Evolutionary conservation across 30 jellyfish, hydroid and myxozoan genomes (phyloP).

Genomic region (Rhopilema esculentum): DNA sequence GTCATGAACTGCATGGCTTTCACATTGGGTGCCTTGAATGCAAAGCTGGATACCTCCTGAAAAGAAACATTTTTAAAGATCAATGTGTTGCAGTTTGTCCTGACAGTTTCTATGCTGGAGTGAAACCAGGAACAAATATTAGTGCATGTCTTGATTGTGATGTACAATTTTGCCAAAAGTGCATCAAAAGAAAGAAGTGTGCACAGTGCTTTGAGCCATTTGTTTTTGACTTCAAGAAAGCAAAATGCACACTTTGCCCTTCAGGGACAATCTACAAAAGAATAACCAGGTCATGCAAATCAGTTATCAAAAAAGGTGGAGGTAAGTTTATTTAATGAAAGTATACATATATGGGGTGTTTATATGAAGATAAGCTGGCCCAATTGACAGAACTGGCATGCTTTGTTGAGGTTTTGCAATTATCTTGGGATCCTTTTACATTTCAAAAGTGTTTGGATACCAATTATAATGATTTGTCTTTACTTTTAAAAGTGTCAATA

Average conservation of each 20-base stretch:
- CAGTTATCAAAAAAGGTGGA: not conserved
- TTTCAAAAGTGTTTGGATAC: too few relatives aligned
- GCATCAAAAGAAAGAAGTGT: conserved; percentile 55
- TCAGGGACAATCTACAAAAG: conserved; percentile 44
- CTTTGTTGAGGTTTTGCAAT: too few relatives aligned
- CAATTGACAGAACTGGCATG: not conserved
- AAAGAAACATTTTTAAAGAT: conserved; percentile 57
- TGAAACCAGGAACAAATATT: conserved; percentile 59
- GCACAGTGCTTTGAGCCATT: conserved; percentile 63
- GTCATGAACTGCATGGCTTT: conserved; percentile 30
- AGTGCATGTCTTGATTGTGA: conserved; percentile 61
- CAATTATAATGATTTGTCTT: too few relatives aligned
- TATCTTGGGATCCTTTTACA: too few relatives aligned
- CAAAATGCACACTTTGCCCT: conserved; percentile 42
- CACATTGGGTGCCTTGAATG: conserved; percentile 65
- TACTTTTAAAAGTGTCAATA: too few relatives aligned
- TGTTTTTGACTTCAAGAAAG: conserved; percentile 47
- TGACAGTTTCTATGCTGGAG: conserved; percentile 62
- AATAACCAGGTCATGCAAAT: conserved; percentile 39
- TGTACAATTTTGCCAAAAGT: conserved; percentile 48
- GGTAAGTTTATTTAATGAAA: conserved; percentile 2
- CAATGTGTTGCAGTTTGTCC: conserved; percentile 63
- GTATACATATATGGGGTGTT: too few relatives aligned
- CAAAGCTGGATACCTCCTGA: conserved; percentile 44
- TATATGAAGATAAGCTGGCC: not conserved